Conservation (phyloP, 2,113 vertebrate species). For the Hyaena hyaena region DNA sequence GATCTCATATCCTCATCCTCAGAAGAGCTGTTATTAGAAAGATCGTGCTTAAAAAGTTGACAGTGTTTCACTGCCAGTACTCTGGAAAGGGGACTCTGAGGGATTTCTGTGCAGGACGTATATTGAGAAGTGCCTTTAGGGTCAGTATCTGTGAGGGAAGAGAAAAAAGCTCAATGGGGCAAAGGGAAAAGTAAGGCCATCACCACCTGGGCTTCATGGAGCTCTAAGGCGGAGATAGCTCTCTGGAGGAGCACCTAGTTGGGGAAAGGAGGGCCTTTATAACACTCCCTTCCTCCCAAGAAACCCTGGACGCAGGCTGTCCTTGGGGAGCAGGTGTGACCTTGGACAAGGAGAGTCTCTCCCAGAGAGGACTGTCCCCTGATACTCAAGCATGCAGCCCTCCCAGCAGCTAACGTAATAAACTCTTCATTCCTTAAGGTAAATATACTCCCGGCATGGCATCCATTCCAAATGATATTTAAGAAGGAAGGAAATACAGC, state of each 20-base stretch:
- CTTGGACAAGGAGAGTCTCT: background rate
- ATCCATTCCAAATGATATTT: too few relatives aligned
- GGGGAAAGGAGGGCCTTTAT: background rate
- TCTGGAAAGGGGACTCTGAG: background rate
- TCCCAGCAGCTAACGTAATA: background rate
- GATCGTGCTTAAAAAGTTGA: background rate
- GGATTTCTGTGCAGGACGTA: background rate
- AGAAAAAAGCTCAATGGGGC: too few relatives aligned
- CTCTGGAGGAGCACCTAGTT: background rate
- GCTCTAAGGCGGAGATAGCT: background rate
- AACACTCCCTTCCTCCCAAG: too few relatives aligned
- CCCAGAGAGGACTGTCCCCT: background rate
- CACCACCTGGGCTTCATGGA: background rate
- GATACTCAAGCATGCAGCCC: background rate
- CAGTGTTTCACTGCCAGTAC: background rate
- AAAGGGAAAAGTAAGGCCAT: background rate
- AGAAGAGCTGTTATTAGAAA: constrained; percentile 21
- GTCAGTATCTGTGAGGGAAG: fast-evolving
- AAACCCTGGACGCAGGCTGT: background rate
- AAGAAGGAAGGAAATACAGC: background rate
- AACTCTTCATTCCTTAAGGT: background rate
- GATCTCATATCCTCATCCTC: background rate
- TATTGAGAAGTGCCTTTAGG: background rate
- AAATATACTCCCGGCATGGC: background rate
- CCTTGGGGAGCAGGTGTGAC: background rate